Percentiles rank a stretch among this genome's conserved stretches.
These are phyloP conservation scores for Empis stercorea DNA, from an alignment of 2,888 invertebrate species.

Conservation along the genomic window DNA sequence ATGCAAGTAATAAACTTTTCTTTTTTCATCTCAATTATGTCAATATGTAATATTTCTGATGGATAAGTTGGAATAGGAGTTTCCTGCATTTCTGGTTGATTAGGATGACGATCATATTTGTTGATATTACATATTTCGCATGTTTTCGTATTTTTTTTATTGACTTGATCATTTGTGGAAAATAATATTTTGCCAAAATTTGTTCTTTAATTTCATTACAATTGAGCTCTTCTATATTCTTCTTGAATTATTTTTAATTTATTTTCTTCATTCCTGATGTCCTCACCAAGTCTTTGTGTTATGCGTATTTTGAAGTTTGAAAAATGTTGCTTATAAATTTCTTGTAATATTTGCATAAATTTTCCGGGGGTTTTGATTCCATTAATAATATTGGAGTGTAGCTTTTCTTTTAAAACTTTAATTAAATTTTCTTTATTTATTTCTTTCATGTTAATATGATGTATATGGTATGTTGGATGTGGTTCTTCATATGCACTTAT, in stretches of 20 bases:
- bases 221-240: constrained; percentile 6
- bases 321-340: constrained; percentile 4
- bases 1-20: background rate
- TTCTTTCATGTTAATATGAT: background rate
- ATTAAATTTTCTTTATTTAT: constrained; percentile 1
- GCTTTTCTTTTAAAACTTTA: background rate
- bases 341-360: no score
- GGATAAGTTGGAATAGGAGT: constrained; percentile 11
- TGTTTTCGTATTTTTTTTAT: background rate
- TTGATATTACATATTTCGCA: constrained; percentile 10
- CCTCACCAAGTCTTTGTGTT: constrained; percentile 1
- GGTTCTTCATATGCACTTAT: constrained; percentile 6
- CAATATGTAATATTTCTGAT: constrained; percentile 10
- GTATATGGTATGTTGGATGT: constrained; percentile 3
- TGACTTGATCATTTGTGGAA: background rate
- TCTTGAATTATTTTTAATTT: constrained; percentile 4
- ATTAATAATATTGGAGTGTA: constrained; percentile 1
- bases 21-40: background rate
- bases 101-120: constrained; percentile 13
- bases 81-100: constrained; percentile 9
- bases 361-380: constrained; percentile 8
- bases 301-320: constrained; percentile 1
- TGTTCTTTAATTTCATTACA: constrained; percentile 7
- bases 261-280: constrained; percentile 1
- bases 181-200: constrained; percentile 5